Evolutionary conservation across 2,888 invertebrate genomes (phyloP).

Genomic region (Corbicula japonica): DNA sequence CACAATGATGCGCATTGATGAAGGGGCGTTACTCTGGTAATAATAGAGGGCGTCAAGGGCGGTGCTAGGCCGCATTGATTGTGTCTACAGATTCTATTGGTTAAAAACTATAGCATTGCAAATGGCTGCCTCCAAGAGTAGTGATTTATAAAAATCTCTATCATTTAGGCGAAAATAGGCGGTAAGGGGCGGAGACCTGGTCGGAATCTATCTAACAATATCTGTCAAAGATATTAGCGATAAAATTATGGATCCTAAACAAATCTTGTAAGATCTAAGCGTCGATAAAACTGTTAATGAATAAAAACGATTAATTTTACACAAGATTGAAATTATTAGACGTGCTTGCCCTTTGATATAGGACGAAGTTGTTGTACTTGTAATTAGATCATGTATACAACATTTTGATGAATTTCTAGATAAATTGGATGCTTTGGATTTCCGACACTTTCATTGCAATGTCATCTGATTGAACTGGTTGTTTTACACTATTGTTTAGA

Average conservation of each 20-base stretch:
- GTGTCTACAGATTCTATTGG: slow-evolving; percentile 52
- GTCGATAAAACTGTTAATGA: slow-evolving; percentile 44
- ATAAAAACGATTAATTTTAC: slow-evolving; percentile 46
- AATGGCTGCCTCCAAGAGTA: slow-evolving; percentile 29
- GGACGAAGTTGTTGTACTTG: background rate
- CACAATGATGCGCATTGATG: slow-evolving; percentile 28
- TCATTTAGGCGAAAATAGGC: slow-evolving; percentile 53
- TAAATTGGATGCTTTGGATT: too few relatives aligned
- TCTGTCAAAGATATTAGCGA: slow-evolving; percentile 48
- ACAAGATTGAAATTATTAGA: slow-evolving; percentile 48
- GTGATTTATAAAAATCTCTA: slow-evolving; percentile 47
- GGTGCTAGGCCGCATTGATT: slow-evolving; percentile 54
- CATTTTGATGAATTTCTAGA: too few relatives aligned
- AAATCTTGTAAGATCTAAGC: slow-evolving; percentile 33
- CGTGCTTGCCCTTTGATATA: slow-evolving; percentile 19
- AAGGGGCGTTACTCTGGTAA: slow-evolving; percentile 51
- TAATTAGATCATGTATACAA: slow-evolving; percentile 10
- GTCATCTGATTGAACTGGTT: too few relatives aligned
- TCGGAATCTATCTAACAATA: slow-evolving; percentile 42
- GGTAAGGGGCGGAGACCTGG: slow-evolving; percentile 36
- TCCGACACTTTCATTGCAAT: too few relatives aligned
- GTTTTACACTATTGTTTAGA: too few relatives aligned
- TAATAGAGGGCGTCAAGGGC: slow-evolving; percentile 62
- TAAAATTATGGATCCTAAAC: slow-evolving; percentile 15
- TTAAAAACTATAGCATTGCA: slow-evolving; percentile 52